Evolutionary conservation across 2,888 invertebrate species (phyloP).

Genomic region (Sarcophaga subvicina): DNA sequence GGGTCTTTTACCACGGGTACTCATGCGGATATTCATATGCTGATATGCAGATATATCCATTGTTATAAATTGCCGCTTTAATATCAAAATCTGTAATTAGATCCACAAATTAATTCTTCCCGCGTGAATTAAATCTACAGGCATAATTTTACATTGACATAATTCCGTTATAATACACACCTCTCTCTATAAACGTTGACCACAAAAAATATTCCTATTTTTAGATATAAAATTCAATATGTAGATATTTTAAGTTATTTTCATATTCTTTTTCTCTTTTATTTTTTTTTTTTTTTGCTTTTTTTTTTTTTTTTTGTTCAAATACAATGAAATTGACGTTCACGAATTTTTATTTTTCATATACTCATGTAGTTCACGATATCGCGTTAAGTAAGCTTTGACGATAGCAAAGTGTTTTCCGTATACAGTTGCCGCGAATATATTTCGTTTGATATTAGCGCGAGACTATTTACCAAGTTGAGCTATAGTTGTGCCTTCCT

Average conservation of each 20-base stretch:
- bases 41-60: constrained; percentile 79
- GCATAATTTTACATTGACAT: no score
- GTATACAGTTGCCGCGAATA: constrained; percentile 27
- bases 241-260: background rate
- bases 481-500: constrained; percentile 75
- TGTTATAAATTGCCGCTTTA: background rate
- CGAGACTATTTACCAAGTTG: constrained; percentile 49
- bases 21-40: constrained; percentile 82
- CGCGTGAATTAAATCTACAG: no score
- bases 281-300: background rate
- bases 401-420: constrained; percentile 43
- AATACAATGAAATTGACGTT: constrained; percentile 31
- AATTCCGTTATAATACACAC: constrained; percentile 28
- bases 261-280: background rate
- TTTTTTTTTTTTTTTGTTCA: background rate
- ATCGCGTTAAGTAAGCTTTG: constrained; percentile 41
- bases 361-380: constrained; percentile 9
- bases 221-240: background rate
- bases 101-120: background rate
- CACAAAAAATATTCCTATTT: background rate
- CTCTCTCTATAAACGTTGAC: constrained; percentile 14
- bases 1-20: constrained; percentile 88
- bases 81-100: no score
- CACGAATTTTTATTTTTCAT: constrained; percentile 13
- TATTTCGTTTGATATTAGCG: constrained; percentile 19